Conservation (phyloP, 2,797 vertebrate species). For the Babyrousa celebensis region DNA sequence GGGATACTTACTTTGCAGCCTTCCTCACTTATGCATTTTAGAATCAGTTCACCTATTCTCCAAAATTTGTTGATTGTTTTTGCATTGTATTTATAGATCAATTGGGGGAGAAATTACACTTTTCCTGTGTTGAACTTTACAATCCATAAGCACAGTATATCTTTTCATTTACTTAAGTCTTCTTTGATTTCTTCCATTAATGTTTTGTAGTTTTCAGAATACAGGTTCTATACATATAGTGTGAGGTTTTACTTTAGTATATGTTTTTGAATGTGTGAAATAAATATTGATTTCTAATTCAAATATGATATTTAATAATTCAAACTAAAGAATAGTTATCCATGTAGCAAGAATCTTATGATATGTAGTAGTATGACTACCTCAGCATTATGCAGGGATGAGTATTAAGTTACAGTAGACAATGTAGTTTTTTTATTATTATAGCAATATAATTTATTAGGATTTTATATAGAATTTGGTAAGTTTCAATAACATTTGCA, state of each 20-base stretch:
- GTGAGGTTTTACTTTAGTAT: not conserved
- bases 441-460: not conserved
- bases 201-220: not conserved
- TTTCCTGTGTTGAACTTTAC: not conserved
- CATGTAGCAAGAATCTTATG: not conserved
- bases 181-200: too few relatives aligned
- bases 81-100: not conserved
- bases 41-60: not conserved
- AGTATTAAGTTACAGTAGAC: not conserved
- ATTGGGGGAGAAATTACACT: not conserved
- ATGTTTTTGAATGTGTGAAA: not conserved
- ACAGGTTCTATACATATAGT: not conserved
- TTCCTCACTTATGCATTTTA: not conserved
- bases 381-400: not conserved
- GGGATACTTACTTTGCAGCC: not conserved
- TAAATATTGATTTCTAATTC: not conserved
- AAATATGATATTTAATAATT: not conserved
- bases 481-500: not conserved
- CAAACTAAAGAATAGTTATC: not conserved
- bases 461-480: not conserved
- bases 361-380: not conserved
- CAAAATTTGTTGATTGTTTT: not conserved
- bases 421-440: not conserved
- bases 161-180: not conserved
- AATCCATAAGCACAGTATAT: rapidly evolving